Evolutionary conservation across 2,113 vertebrate species (phyloP), one percentile per base, ranked within the genome.

Genomic region (Dicaeum eximium): DNA sequence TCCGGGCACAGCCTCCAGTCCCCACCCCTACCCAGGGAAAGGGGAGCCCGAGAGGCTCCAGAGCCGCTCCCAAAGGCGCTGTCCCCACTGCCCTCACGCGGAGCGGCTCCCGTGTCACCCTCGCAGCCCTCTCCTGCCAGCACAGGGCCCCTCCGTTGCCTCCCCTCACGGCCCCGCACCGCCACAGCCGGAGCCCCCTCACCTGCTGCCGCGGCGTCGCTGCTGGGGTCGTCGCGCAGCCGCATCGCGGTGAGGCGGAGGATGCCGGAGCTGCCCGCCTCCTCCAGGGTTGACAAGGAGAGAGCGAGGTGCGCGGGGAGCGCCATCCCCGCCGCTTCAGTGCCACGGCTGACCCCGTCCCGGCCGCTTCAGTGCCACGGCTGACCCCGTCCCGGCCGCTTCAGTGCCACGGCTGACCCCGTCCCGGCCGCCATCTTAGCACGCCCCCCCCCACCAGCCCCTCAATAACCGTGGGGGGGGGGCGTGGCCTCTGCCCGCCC

Each of bases 381-480:
- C n/a, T n/a, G n/a, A n/a, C n/a, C n/a, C n/a, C n/a, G n/a, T n/a
- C n/a, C n/a, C n/a, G n/a, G n/a, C n/a, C n/a, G n/a, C n/a, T n/a
- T n/a, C n/a, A n/a, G n/a, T n/a, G n/a, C n/a, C n/a, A n/a, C n/a
- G n/a, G n/a, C n/a, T n/a, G n/a, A n/a, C n/a, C n/a, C n/a, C n/a
- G n/a, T n/a, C n/a, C n/a, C 33, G 4, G 38, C 38, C 30, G 25
- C 80, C 66, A 51, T 51, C 8, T 5, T 35, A 16, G 45, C 21
- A 1, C 12, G 3, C 0, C 24, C 24, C 44, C 54, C 31, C n/a
- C n/a, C n/a, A 9, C 9, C 28, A 4, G 3, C 7, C 44, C 44
- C 28, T 11, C 14, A 2, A 2, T 5, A 1, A 2, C 2, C 1
- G 1, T 1, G 31, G n/a, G 33, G 65, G 53, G n/a, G n/a, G n/a